phyloP scores from a whole-genome alignment of 1,140 invertebrate genomes.

The Araneus ventricosus region DNA sequence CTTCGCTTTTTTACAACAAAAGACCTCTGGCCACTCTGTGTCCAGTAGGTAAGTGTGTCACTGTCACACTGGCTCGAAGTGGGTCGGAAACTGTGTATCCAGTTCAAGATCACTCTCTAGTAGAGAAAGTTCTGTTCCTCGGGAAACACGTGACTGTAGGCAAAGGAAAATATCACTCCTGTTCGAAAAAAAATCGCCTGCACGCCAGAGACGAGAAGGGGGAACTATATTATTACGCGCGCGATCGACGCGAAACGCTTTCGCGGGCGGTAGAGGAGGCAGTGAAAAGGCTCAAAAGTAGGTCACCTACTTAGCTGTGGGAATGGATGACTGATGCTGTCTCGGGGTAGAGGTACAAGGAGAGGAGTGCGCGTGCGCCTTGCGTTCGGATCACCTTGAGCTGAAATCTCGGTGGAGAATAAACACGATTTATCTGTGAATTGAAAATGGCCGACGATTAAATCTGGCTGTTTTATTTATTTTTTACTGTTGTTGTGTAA shows the following conservation, averaged over 20 bases:
- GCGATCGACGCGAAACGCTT: background rate
- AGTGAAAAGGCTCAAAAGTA: slow-evolving; percentile 53
- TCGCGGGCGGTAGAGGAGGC: slow-evolving; percentile 29
- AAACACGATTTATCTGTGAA: slow-evolving; percentile 70
- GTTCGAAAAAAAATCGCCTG: background rate
- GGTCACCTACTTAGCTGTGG: slow-evolving; percentile 69
- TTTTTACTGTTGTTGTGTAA: slow-evolving; percentile 31
- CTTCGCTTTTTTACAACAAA: background rate
- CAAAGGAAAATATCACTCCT: background rate
- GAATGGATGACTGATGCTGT: slow-evolving; percentile 70
- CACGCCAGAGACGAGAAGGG: background rate
- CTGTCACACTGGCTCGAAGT: slow-evolving; percentile 47
- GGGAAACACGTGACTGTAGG: background rate
- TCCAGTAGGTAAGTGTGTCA: slow-evolving; percentile 67
- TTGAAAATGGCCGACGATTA: slow-evolving; percentile 62
- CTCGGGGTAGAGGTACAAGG: slow-evolving; percentile 60
- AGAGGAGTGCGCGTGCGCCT: slow-evolving; percentile 29
- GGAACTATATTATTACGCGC: slow-evolving; percentile 49
- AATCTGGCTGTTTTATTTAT: slow-evolving; percentile 3
- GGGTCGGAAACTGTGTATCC: slow-evolving; percentile 45
- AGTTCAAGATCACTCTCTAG: slow-evolving; percentile 53
- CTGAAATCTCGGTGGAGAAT: slow-evolving; percentile 61
- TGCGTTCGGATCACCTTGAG: slow-evolving; percentile 57
- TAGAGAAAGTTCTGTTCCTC: background rate
- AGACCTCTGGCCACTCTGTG: background rate